Evolutionary conservation across 2,113 vertebrate genomes (phyloP), one percentile per base, ranked within the genome.

Genomic region (Pycnonotus jocosus): DNA sequence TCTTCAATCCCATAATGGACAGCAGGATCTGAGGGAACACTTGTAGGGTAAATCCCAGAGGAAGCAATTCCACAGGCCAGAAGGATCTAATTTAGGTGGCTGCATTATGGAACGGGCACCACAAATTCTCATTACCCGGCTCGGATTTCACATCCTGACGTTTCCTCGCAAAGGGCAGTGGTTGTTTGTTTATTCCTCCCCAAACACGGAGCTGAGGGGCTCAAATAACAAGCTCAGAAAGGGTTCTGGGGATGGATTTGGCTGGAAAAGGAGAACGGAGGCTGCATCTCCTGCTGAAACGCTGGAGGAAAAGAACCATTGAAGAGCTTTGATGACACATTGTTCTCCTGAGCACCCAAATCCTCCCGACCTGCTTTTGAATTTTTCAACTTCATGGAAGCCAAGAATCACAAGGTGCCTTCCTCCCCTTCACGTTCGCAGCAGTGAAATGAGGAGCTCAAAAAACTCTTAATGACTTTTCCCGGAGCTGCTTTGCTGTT

Each of bases 91-190:
- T 83, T 86, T 73, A 66, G 53, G 87, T 3, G 72, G 38, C 66
- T 62, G 57, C 42, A 33, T 38, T 38, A 35, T 0, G 33, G 54
- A 83, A 47, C 0, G 71, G 62, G 68, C 81, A 70, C 12, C 38
- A 40, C 64, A 73, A 72, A 86, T 56, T 74, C 88, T 71, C 64
- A 25, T 40, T 27, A 10, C 38, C 15, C 45, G 6, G 73, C 91
- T 94, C 86, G 4, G 65, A 20, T 95, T 92, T 95, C 94, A 82
- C 30, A 82, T 58, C 79, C 91, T 70, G 74, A 50, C 62, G 87
- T 66, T 11, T 50, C 58, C 73, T 87, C 73, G 84, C 66, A 93
- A 90, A 89, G 56, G 87, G 81, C 48, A 85, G 45, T 17, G n/a
- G 30, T 31, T 60, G 61, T 85, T 95, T 92, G 84, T 94, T 95